A percentile compares a stretch with the other conserved stretches of the same genome.
phyloP scores from a whole-genome alignment of 2,113 vertebrate genomes.

The cattle (Bos taurus) region DNA sequence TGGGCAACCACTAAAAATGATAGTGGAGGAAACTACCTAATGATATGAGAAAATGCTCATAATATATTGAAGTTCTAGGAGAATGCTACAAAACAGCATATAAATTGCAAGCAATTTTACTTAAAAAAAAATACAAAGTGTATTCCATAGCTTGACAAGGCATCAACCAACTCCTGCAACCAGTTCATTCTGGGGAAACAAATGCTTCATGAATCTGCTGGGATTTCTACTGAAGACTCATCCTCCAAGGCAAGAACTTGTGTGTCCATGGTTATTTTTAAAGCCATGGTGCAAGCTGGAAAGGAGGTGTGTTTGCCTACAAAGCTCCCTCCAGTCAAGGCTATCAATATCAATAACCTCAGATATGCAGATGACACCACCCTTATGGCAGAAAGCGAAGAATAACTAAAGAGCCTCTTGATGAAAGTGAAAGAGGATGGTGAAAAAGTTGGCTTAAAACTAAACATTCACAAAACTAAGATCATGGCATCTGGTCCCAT shows the following conservation, averaged over 20 bases:
- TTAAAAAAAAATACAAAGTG: not conserved
- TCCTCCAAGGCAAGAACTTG: not conserved
- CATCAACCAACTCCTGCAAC: not conserved
- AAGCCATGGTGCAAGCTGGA: not conserved
- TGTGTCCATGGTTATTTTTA: not conserved
- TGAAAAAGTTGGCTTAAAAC: not conserved
- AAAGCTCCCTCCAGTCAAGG: not conserved
- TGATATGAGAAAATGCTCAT: not conserved
- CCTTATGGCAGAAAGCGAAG: not conserved
- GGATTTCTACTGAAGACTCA: not conserved
- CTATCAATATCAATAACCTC: not conserved
- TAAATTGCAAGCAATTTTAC: not conserved
- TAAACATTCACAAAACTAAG: not conserved
- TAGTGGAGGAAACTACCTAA: not conserved
- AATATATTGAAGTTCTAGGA: not conserved
- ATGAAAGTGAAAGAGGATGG: not conserved
- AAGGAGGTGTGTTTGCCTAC: not conserved
- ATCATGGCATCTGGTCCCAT: not conserved
- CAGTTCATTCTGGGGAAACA: not conserved
- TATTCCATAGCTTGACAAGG: not conserved
- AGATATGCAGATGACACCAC: not conserved
- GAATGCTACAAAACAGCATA: not conserved
- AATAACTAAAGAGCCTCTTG: not conserved
- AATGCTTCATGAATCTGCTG: not conserved
- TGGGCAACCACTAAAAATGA: not conserved